Evolutionary conservation across 1,140 invertebrate species (phyloP), one percentile per base, ranked within the genome.

Genomic region (Hydropsyche tenuis): DNA sequence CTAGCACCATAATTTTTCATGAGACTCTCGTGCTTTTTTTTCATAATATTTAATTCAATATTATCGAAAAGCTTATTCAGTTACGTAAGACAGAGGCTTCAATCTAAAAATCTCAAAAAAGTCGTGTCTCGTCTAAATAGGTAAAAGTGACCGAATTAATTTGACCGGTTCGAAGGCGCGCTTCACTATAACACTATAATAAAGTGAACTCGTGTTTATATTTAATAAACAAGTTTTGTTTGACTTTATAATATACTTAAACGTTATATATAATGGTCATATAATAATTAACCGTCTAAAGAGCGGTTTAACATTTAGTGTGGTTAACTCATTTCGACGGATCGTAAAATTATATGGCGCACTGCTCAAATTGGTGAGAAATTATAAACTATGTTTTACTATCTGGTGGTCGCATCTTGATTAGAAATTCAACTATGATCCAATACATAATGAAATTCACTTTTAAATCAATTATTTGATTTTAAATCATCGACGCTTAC

Each of bases 321-420:
- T 45, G 45, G 53, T 72, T 72, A 72, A 72, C 53, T 72, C 70
- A 63, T 46, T 72, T 72, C 70, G 60, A 72, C 70, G 51, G 56
- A 63, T 72, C 53, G 23, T 72, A 63, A 63, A 72, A 62, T 25
- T 72, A 56, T 70, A 62, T 72, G 30, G 30, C 30, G 45, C 43
- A 69, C 23, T 63, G 37, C 23, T 25, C 27, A 43, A 42, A 65
- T 43, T 16, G n/a, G 63, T 65, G 12, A 16, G 25, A 12, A 18
- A 42, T 42, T 37, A 37, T 42, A 51, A 16, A 16, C 14, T 63
- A 18, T 16, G 27, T 22, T 27, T 30, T 22, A 27, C 23, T 63
- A 63, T 63, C 60, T 27, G 11, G 12, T 14, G 27, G 25, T 22
- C 27, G 23, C 60, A 63, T 63, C 60, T 63, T 18, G 23, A 63